Evolutionary conservation across 2,797 vertebrate species (phyloP).

Genomic region (Zenarchopterus dispar): DNA sequence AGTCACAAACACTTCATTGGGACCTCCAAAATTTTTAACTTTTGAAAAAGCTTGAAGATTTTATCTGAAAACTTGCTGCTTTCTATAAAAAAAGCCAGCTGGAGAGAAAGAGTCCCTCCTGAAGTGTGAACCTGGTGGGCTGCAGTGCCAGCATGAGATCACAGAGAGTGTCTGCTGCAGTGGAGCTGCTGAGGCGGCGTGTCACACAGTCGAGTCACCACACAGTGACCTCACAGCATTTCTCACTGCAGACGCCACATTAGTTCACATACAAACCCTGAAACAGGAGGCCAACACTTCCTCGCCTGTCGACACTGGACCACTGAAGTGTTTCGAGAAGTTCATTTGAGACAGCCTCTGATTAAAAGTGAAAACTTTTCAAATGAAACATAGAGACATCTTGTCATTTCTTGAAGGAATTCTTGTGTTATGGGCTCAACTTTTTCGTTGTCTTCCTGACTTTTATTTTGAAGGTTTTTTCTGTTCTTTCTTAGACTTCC

Average conservation of each 20-base stretch:
- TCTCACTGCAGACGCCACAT: constrained; percentile 47
- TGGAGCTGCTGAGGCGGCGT: constrained; percentile 31
- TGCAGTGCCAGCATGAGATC: constrained; percentile 33
- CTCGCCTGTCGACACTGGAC: not conserved
- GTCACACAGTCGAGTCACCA: constrained; percentile 48
- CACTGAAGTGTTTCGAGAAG: not conserved
- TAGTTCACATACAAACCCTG: not conserved
- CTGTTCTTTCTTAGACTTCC: too few relatives aligned
- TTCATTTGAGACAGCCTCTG: not conserved
- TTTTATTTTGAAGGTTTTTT: too few relatives aligned
- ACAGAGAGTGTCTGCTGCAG: constrained; percentile 25
- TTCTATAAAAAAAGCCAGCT: not conserved
- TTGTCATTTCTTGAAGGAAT: too few relatives aligned
- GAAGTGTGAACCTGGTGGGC: constrained; percentile 26
- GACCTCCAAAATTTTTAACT: too few relatives aligned
- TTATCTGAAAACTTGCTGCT: not conserved
- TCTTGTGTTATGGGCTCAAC: too few relatives aligned
- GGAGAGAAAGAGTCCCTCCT: constrained; percentile 6
- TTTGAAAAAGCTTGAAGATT: too few relatives aligned
- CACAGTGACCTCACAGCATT: constrained; percentile 36
- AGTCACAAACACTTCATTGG: too few relatives aligned
- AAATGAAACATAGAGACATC: too few relatives aligned
- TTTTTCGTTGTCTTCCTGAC: too few relatives aligned
- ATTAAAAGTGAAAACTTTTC: not conserved
- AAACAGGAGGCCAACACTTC: not conserved